These are phyloP conservation scores for Gymnocheta viridis DNA, from an alignment of 2,888 invertebrate species.

Conservation along the genomic window DNA sequence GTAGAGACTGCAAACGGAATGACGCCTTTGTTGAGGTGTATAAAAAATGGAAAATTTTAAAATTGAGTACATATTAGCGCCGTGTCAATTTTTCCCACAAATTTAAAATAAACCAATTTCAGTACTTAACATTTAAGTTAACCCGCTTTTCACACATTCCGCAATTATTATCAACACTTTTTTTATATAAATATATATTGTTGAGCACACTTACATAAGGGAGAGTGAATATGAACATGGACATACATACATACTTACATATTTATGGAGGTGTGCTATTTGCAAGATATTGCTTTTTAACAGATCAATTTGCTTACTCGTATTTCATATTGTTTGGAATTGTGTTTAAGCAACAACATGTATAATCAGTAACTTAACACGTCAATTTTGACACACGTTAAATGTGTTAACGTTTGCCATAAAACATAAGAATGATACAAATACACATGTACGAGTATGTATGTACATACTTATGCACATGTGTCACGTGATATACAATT, in stretches of 20 bases:
- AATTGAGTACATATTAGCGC: too few relatives aligned
- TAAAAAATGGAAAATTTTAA: too few relatives aligned
- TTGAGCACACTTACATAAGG: neutral
- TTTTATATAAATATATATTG: neutral
- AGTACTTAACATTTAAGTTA: neutral
- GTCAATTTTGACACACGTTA: constrained; percentile 37
- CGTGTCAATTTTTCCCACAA: too few relatives aligned
- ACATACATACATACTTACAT: neutral
- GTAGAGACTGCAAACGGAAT: too few relatives aligned
- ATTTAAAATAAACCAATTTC: too few relatives aligned
- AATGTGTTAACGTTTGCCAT: constrained; percentile 1
- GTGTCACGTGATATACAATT: constrained; percentile 48
- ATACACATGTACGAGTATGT: neutral
- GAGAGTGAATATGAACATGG: neutral
- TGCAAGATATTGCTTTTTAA: neutral
- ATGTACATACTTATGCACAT: neutral
- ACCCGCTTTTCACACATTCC: neutral
- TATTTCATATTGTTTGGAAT: neutral
- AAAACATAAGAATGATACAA: neutral
- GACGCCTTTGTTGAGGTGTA: too few relatives aligned
- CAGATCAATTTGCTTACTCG: constrained; percentile 14
- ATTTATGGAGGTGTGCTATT: neutral
- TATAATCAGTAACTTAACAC: constrained; percentile 41
- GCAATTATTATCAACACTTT: neutral
- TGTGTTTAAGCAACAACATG: constrained; percentile 48